These are phyloP conservation scores for Amblyraja radiata DNA, from an alignment of 2,797 vertebrate species.

Conservation along the genomic window DNA sequence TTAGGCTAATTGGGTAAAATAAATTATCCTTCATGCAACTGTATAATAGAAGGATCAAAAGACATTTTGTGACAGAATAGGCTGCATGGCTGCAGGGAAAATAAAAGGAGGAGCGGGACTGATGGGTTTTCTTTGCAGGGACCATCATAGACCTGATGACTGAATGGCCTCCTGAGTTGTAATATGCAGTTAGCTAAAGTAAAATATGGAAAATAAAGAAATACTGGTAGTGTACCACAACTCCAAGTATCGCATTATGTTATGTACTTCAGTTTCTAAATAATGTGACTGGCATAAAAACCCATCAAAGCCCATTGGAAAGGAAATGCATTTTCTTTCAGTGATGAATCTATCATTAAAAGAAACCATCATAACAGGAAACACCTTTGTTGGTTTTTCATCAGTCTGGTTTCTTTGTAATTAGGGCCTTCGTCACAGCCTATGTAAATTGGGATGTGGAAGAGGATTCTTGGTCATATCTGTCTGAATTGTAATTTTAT, in stretches of 20 bases:
- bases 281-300: background rate
- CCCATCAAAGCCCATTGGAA: background rate
- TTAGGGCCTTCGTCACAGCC: background rate
- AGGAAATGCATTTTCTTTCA: background rate
- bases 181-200: no score
- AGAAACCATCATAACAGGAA: constrained; percentile 49
- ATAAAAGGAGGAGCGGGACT: no score
- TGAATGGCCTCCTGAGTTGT: no score
- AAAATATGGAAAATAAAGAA: background rate
- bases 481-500: constrained; percentile 16
- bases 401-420: constrained; percentile 39
- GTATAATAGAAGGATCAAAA: no score
- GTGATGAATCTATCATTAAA: no score
- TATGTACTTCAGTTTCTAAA: background rate
- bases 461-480: background rate
- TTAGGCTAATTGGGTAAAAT: no score
- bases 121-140: no score
- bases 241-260: background rate
- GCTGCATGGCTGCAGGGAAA: no score
- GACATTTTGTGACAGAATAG: no score
- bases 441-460: background rate
- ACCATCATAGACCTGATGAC: no score
- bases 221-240: background rate
- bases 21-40: no score
- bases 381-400: constrained; percentile 50